phyloP scores from a whole-genome alignment of 2,797 vertebrate genomes.

The Brachymystax lenok region DNA sequence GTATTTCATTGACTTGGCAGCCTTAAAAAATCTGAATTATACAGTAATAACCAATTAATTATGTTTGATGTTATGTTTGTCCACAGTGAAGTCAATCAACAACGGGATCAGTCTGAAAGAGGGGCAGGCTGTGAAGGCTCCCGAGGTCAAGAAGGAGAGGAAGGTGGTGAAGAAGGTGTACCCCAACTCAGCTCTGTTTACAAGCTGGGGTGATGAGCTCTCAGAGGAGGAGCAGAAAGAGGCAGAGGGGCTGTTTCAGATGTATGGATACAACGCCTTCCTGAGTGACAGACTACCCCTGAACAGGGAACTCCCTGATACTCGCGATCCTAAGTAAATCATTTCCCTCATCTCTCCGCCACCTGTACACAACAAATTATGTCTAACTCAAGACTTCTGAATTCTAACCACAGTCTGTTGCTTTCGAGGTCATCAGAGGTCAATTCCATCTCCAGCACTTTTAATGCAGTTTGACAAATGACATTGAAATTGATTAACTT shows the following conservation, averaged over 20 bases:
- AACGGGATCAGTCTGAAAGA: conserved; percentile 32
- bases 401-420: background rate
- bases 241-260: conserved; percentile 83
- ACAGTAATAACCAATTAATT: background rate
- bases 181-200: conserved; percentile 84
- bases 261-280: conserved; percentile 92
- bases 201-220: conserved; percentile 84
- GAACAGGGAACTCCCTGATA: conserved; percentile 86
- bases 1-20: background rate
- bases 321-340: conserved; percentile 61
- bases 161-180: conserved; percentile 73
- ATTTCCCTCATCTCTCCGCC: background rate
- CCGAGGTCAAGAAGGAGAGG: conserved; percentile 35
- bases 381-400: background rate
- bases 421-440: background rate
- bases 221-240: conserved; percentile 82
- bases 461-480: too few relatives aligned
- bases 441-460: background rate
- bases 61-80: background rate
- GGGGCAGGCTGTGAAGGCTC: fast-evolving
- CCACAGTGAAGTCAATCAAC: conserved; percentile 50
- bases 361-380: background rate
- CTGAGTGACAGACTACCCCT: conserved; percentile 89
- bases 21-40: background rate
- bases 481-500: background rate